Evolutionary conservation across 23 tunicate species (phyloP).

Genomic region (Aplidium turbinatum): DNA sequence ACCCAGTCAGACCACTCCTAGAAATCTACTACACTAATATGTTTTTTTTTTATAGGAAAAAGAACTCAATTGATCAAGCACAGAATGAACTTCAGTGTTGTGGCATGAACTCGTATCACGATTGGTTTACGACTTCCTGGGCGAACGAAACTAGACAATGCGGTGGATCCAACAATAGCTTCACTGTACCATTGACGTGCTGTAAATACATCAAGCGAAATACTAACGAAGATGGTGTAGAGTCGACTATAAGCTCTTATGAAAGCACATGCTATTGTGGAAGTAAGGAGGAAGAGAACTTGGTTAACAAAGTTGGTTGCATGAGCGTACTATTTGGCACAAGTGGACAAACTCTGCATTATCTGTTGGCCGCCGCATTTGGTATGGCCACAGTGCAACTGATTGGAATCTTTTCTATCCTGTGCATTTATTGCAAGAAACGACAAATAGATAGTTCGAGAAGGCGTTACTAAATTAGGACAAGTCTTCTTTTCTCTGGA

Average conservation of each 20-base stretch:
- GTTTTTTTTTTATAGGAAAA: neutral
- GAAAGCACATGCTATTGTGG: slow-evolving; percentile 46
- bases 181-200: slow-evolving; percentile 44
- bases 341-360: slow-evolving; percentile 51
- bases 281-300: slow-evolving; percentile 1
- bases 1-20: too few relatives aligned
- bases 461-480: slow-evolving; percentile 42
- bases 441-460: slow-evolving; percentile 28
- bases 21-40: neutral
- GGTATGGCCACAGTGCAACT: slow-evolving; percentile 48
- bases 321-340: slow-evolving; percentile 42
- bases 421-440: slow-evolving; percentile 45
- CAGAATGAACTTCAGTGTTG: slow-evolving; percentile 54
- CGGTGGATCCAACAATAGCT: neutral
- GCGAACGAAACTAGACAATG: slow-evolving; percentile 18
- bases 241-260: neutral
- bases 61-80: slow-evolving; percentile 40
- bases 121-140: slow-evolving; percentile 47
- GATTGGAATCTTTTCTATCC: slow-evolving; percentile 20
- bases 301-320: slow-evolving; percentile 44
- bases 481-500: too few relatives aligned
- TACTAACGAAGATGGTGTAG: slow-evolving; percentile 2
- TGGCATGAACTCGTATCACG: slow-evolving; percentile 34
- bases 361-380: slow-evolving; percentile 37
- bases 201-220: neutral